Evolutionary conservation across 1,140 invertebrate species (phyloP), one percentile per base, ranked within the genome.

Genomic region (Heliconius hermathena): DNA sequence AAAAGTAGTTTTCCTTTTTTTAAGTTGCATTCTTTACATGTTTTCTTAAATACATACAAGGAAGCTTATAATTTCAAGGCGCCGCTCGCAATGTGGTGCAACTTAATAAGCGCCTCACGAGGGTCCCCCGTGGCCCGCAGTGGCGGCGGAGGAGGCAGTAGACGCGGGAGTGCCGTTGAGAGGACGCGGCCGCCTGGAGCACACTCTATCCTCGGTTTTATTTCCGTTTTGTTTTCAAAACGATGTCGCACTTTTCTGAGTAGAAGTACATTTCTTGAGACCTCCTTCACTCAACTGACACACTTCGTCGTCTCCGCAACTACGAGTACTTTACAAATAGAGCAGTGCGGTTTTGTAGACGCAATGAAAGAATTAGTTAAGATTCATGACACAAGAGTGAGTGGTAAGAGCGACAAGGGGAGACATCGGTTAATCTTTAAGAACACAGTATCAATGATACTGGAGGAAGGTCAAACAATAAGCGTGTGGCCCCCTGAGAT

Each of bases 151-250:
- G 74, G 57, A 29, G 46, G 57, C 71, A 78, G 71, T 33, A 71
- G 77, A 46, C 76, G 73, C 26, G 66, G 46, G 73, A 57, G 78
- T 54, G 66, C 54, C 52, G 76, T 8, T 46, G 74, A 80, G 74
- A 49, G 79, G 54, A 73, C 57, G 22, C 75, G 79, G 70, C 57
- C 38, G 57, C 74, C 41, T 73, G 20, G 73, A 79, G 72, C 57
- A 41, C 78, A 73, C 74, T 71, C 46, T 38, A 38, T 78, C 29
- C 33, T 49, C 77, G 71, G 49, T 78, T 72, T 57, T 74, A 76
- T 76, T 80, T 80, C 70, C 74, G 66, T 74, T 76, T 80, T 80
- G 74, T 80, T 80, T 80, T 80, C 71, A 80, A 80, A 80, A 70
- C 73, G 75, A 70, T 57, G 78, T 76, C 73, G 49, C 73, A 75